Base-by-base conservation (phyloP, 2,797 vertebrate species). In the Periophthalmus magnuspinnatus region DNA sequence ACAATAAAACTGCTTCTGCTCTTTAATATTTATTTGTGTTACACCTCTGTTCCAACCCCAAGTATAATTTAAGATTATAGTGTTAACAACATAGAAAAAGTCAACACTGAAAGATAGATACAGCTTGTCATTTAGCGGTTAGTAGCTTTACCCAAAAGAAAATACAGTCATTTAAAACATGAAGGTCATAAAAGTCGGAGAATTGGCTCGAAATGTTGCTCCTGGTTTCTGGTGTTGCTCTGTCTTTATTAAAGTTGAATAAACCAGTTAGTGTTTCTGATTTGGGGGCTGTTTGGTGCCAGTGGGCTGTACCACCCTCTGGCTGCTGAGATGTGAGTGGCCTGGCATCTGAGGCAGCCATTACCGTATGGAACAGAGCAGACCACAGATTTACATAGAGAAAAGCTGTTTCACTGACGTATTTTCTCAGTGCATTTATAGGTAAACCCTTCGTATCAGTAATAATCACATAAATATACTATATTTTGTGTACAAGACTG, bases 331-430 rank as follows among this genome's bases (percentile, higher is more conserved):
- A 92, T 89, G 88, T 86, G 88, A 90, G 87, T 89, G 88, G 82
- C 82, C 84, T 91, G 90, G 91, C 87, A 91, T 92, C 77, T 67
- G 66, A 90, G 78, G 84, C 87, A 86, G 88, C 81, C 81, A 91
- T 93, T 92, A 93, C 90, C 85, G 80, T 85, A 93, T 93, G 92
- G 92, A 93, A 93, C 82, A 45, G 69, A 76, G 87, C 79, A 83
- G 85, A 84, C 74, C 74, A 63, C 72, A 78, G 75, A 71, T 74
- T 71, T 16, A 75, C 60, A 24, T 62, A 14, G 60, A 62, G 60
- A 62, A 24, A 45, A 62, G 21, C 60, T 22, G 68, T 82, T 84
- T 75, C 70, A 64, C 14, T 69, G 38, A 60, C 63, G 28, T 13
- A 21, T 19, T 38, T 21, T 38, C 32, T 34, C 33, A 4, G 8